phyloP scores from a whole-genome alignment of 1,140 invertebrate genomes.

The Eubasilissa regina region DNA sequence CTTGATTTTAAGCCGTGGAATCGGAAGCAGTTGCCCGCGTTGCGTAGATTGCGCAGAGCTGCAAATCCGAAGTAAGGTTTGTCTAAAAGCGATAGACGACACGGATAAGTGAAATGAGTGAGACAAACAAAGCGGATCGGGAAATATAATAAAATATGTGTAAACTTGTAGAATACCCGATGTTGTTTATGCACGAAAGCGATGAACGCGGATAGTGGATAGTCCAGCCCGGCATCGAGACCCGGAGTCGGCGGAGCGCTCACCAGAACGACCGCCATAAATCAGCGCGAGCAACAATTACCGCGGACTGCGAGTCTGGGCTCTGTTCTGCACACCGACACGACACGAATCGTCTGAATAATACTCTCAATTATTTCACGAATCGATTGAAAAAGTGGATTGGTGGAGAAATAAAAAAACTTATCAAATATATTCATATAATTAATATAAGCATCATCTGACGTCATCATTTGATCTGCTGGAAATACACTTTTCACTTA shows the following conservation, averaged over 20 bases:
- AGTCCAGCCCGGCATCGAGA: background rate
- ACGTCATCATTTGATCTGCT: too few relatives aligned
- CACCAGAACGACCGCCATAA: slow-evolving; percentile 8
- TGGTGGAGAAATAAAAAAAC: too few relatives aligned
- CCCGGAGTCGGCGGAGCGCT: slow-evolving; percentile 4
- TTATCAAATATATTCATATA: too few relatives aligned
- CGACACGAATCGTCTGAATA: background rate
- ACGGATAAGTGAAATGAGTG: background rate
- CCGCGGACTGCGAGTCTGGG: slow-evolving; percentile 3
- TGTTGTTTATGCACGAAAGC: background rate
- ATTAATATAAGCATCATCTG: too few relatives aligned
- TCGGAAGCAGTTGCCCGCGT: background rate
- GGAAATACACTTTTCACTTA: too few relatives aligned
- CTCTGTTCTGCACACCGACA: background rate
- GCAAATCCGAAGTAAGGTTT: slow-evolving; percentile 7
- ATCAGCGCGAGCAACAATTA: slow-evolving; percentile 29
- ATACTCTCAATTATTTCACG: too few relatives aligned
- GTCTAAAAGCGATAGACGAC: slow-evolving; percentile 12
- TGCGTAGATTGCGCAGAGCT: background rate
- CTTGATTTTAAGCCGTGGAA: background rate
- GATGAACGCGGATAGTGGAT: background rate
- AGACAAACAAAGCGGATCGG: background rate
- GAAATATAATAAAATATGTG: background rate
- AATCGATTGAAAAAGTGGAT: too few relatives aligned
- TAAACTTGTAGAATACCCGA: slow-evolving; percentile 6